A percentile compares a stretch with the other conserved stretches of the same genome.
These are phyloP conservation scores for Botia kubotai DNA, from an alignment of 2,797 vertebrate species.

Conservation along the genomic window DNA sequence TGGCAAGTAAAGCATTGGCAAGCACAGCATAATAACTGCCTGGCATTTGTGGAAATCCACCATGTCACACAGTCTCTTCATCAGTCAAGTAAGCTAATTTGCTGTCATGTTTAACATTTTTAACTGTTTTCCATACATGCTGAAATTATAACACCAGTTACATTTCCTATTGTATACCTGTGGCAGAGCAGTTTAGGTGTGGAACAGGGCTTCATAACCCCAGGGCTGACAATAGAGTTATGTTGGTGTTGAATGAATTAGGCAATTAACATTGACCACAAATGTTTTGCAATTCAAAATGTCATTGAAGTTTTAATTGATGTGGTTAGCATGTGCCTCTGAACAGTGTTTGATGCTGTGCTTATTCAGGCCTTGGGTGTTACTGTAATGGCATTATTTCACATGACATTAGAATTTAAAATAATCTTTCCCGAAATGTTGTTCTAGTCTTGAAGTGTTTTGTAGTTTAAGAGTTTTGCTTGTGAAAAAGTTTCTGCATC, in stretches of 20 bases:
- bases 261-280: not conserved
- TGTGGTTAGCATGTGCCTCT: not conserved
- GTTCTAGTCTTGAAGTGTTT: not conserved
- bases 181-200: not conserved
- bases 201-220: not conserved
- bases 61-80: not conserved
- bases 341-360: not conserved
- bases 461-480: not conserved
- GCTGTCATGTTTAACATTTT: not conserved
- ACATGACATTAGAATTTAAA: not conserved
- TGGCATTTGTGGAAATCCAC: no score
- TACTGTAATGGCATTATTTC: conserved; percentile 9
- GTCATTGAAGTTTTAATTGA: not conserved
- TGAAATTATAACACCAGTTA: not conserved
- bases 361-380: not conserved
- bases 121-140: not conserved
- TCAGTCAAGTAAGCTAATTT: not conserved
- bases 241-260: not conserved
- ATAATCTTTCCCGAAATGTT: not conserved
- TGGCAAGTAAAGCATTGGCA: no score
- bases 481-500: not conserved
- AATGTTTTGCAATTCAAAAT: not conserved
- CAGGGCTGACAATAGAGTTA: not conserved
- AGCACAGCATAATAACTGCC: no score
- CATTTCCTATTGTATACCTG: no score